These are phyloP conservation scores for Taenaris catops DNA, from an alignment of 2,888 invertebrate genomes.

Conservation along the genomic window DNA sequence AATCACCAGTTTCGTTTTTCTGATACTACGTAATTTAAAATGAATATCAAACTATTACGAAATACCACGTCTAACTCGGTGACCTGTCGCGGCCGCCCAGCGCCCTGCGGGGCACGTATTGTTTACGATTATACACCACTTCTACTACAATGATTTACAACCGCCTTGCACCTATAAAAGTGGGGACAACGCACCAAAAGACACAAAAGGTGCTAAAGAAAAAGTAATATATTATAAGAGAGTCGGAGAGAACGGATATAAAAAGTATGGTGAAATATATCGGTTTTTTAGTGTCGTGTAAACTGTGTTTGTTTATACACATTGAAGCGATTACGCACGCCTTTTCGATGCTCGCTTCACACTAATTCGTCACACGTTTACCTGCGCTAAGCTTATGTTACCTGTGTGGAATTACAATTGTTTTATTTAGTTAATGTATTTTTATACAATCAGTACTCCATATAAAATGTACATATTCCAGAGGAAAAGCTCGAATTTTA, in stretches of 20 bases:
- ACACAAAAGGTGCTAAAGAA: conserved; percentile 79
- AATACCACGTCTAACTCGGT: conserved; percentile 5
- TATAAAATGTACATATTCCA: too few relatives aligned
- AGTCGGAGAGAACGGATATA: conserved; percentile 71
- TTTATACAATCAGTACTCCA: too few relatives aligned
- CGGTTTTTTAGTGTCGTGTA: conserved; percentile 70
- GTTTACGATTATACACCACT: conserved; percentile 70
- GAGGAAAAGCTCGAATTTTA: too few relatives aligned
- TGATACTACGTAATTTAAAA: conserved; percentile 14
- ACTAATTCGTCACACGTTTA: conserved; percentile 22
- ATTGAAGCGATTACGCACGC: conserved; percentile 63
- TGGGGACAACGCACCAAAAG: conserved; percentile 76
- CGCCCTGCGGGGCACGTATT: conserved; percentile 57
- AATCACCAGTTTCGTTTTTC: background rate
- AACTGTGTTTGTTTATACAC: conserved; percentile 69
- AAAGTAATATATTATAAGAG: conserved; percentile 77
- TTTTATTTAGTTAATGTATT: too few relatives aligned
- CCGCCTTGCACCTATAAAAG: conserved; percentile 71
- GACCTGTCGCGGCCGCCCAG: conserved; percentile 14
- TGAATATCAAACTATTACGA: conserved; percentile 2
- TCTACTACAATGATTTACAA: conserved; percentile 78
- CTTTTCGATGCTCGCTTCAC: conserved; percentile 40
- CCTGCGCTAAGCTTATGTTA: conserved; percentile 8
- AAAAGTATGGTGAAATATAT: conserved; percentile 77
- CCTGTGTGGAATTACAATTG: too few relatives aligned